Percentiles rank a stretch among this genome's conserved stretches.
Evolutionary conservation across 2,797 vertebrate genomes (phyloP).

Genomic region (Pseudochirops corinnae): DNA sequence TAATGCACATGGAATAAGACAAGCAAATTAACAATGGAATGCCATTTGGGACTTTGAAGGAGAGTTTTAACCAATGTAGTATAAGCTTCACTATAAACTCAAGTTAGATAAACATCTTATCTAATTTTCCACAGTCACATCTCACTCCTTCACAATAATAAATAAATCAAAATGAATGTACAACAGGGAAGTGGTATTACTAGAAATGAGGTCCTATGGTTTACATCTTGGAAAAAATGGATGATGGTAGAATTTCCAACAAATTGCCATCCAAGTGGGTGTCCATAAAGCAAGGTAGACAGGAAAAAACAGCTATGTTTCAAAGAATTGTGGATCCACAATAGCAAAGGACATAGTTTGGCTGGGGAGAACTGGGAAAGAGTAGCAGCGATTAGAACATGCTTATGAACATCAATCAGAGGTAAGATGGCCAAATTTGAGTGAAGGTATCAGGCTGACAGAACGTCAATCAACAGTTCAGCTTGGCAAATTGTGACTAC

Average conservation of each 20-base stretch:
- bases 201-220: neutral
- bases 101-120: neutral
- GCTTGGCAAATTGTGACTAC: neutral
- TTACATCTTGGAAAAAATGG: neutral
- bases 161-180: neutral
- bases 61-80: constrained; percentile 45
- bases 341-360: neutral
- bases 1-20: constrained; percentile 62
- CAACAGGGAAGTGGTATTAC: neutral
- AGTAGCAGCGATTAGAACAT: neutral
- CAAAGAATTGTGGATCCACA: neutral
- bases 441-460: neutral
- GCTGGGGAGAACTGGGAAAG: rapidly evolving
- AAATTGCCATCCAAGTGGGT: neutral
- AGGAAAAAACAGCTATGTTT: neutral
- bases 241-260: neutral
- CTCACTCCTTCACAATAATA: neutral
- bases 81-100: constrained; percentile 49
- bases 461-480: neutral
- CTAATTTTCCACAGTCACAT: neutral
- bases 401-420: neutral
- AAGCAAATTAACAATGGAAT: constrained; percentile 58
- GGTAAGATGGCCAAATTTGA: neutral
- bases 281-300: neutral
- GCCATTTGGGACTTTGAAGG: constrained; percentile 53